Evolutionary conservation across 2,888 invertebrate genomes (phyloP), one percentile per base, ranked within the genome.

Genomic region (Proisotoma minuta): DNA sequence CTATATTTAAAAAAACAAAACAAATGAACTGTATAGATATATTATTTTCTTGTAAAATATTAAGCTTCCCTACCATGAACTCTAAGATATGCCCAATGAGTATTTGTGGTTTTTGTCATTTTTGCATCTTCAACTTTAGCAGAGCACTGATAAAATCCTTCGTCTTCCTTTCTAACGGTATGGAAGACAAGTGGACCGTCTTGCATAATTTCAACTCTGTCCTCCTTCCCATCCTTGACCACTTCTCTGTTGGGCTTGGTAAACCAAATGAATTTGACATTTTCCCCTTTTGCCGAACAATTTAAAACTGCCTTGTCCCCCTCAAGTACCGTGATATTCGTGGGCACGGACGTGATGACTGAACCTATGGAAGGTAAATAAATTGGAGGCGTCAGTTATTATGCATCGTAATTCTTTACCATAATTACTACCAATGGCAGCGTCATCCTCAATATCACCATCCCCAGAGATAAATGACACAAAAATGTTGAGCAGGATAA

Each of bases 131-230:
- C 71, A 20, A 65, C 51, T 60, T 66, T 68, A 1, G 68, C 71
- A 5, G 70, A 70, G 50, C 73, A 73, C 53, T 73, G 71, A 28
- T 73, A 73, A 63, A 64, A 73, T 0, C 73, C 73, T 60, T 73
- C 72, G 24, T 73, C 69, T 23, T 65, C 62, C 54, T 72, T 72
- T 8, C 51, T 60, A 18, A 70, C 70, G 12, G 62, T 51, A 48
- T 69, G 63, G 48, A 73, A 70, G 3, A 70, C 60, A 10, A 73
- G 50, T 1, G 71, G 66, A 8, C 73, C 73, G n/a, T 71, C 68
- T 3, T 59, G 57, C 0, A 69, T 50, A 8, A 72, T 57, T 53
- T 71, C 72, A 29, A 70, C 29, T 23, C 70, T 67, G 34, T 71
- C 65, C 15, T 52, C 52, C 15, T 34, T 8, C 26, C 18, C 29